Base-by-base conservation (phyloP, 2,797 vertebrate species). In the Propithecus perrieri region DNA sequence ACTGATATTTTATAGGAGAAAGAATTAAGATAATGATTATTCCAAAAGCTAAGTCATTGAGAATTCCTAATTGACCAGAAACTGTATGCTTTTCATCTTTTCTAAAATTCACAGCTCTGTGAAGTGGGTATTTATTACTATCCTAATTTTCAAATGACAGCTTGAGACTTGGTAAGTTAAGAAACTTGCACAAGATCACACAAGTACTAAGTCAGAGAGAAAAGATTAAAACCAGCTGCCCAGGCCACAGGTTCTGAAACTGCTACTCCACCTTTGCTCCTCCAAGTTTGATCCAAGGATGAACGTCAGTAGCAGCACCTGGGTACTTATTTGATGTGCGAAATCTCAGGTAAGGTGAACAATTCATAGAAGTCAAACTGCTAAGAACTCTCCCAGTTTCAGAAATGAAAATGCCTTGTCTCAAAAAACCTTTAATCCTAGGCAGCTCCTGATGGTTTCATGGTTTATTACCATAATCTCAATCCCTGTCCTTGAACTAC, bases 11-110 rank as follows among this genome's bases (percentile, higher is more conserved):
- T 94, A 86, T 26, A 41, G 6, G n/a, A 75, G 57, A 87, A 92
- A 85, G 91, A 91, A 76, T 50, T 86, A 84, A 78, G 57, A 38
- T 89, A 72, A 71, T 55, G 30, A 94, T 50, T 86, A 87, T 46
- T 75, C 7, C 59, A 48, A 89, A 96, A 94, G 11, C n/a, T 89
- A 69, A 81, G 85, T 91, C 30, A 46, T 46, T 71, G 33, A 93
- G 38, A 91, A 85, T 93, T 79, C 6, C 35, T 84, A 72, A 69
- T 67, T 81, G 50, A 78, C 80, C 4, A 35, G 28, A 48, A 55
- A 26, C 24, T 84, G 76, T 11, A 43, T 61, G 20, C 9, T 67
- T 3, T 79, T 93, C n/a, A 22, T 72, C 7, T 91, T 89, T 87
- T 87, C 35, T 94, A 43, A 94, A 76, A 35, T 24, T 89, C 72